Conservation (phyloP, 2,797 vertebrate species). For the Eutrigla gurnardus region DNA sequence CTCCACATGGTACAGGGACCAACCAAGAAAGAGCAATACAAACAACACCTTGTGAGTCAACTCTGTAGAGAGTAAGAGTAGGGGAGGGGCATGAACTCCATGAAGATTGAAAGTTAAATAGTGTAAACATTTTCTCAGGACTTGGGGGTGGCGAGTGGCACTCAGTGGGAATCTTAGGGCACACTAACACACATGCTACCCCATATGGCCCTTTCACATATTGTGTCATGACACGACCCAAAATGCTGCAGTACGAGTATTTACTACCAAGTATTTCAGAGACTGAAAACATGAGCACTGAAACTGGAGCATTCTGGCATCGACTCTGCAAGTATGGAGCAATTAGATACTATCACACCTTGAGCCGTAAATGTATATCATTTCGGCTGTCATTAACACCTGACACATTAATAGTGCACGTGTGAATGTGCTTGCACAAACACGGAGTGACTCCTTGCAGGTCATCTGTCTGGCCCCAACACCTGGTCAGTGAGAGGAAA, state of each 20-base stretch:
- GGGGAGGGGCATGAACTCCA: constrained; percentile 31
- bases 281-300: constrained; percentile 1
- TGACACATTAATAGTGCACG: constrained; percentile 2
- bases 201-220: background rate
- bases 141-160: constrained; percentile 51
- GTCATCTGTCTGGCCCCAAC: constrained; percentile 58
- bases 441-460: constrained; percentile 16
- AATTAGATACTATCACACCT: background rate
- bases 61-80: constrained; percentile 47
- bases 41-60: constrained; percentile 66
- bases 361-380: background rate
- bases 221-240: background rate
- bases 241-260: background rate
- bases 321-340: background rate
- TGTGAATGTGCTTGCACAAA: constrained; percentile 21
- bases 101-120: constrained; percentile 34
- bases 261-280: background rate
- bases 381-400: background rate
- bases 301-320: background rate
- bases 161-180: background rate
- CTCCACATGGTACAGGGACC: constrained; percentile 56
- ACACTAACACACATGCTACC: constrained; percentile 15
- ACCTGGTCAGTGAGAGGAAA: constrained; percentile 69
- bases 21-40: constrained; percentile 57
- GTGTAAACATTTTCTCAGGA: constrained; percentile 75